Conservation (phyloP, 2,113 vertebrate genomes). For the Nothobranchius kuhntae region DNA sequence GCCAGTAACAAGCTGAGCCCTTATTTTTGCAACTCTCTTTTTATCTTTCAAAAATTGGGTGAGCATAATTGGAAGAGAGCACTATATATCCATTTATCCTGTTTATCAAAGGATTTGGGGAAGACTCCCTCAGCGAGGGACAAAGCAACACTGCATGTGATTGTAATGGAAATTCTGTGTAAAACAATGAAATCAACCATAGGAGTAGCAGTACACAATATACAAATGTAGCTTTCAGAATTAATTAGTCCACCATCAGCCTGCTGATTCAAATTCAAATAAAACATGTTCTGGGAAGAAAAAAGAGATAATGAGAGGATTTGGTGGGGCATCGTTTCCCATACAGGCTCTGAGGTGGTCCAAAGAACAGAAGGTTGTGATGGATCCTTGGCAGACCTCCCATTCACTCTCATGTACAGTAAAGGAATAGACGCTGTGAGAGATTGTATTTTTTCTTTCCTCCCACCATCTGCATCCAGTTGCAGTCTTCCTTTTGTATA, state of each 20-base stretch:
- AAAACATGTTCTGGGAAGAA: slow-evolving; percentile 38
- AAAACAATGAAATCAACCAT: slow-evolving; percentile 44
- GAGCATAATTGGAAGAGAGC: slow-evolving; percentile 35
- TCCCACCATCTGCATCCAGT: background rate
- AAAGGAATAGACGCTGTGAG: slow-evolving; percentile 58
- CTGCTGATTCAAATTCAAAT: slow-evolving; percentile 23
- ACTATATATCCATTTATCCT: slow-evolving; percentile 44
- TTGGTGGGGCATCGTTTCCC: slow-evolving; percentile 54
- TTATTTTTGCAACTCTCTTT: slow-evolving; percentile 35
- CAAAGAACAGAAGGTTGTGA: slow-evolving; percentile 58
- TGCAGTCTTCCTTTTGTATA: background rate
- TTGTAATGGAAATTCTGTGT: slow-evolving; percentile 60
- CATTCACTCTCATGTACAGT: slow-evolving; percentile 2
- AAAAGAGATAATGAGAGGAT: background rate
- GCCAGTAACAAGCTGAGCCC: slow-evolving; percentile 47
- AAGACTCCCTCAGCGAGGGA: slow-evolving; percentile 42
- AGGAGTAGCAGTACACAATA: slow-evolving; percentile 4
- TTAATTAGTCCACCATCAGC: slow-evolving; percentile 15
- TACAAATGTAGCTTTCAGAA: slow-evolving; percentile 38
- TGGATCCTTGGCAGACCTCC: slow-evolving; percentile 36
- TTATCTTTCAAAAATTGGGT: slow-evolving; percentile 51
- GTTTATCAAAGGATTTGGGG: slow-evolving; percentile 42
- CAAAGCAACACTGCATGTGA: slow-evolving; percentile 33
- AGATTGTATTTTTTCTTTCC: slow-evolving; percentile 69
- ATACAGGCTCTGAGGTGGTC: slow-evolving; percentile 63